Evolutionary conservation across 2,888 invertebrate genomes (phyloP), one percentile per base, ranked within the genome.

Genomic region (Gari tellinella): DNA sequence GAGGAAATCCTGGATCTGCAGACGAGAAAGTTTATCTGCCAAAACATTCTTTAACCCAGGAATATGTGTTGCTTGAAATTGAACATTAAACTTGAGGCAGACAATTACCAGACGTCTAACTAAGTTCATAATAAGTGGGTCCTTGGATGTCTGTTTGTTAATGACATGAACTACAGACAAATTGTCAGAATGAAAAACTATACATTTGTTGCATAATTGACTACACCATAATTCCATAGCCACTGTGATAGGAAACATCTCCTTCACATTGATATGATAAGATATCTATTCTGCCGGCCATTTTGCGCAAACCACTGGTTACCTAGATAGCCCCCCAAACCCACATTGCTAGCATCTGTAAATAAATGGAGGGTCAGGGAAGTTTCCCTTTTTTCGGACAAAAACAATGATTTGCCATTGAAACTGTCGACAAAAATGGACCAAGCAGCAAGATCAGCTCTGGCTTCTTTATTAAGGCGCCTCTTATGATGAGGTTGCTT

Each of bases 101-200:
- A 26, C 21, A 1, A 75, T 10, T 0, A 76, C 72, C 17, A 72
- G 43, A n/a, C 69, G 21, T 3, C 72, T 56, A 1, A 76, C 70
- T 17, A 75, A 31, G 10, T 4, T 3, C 72, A 80, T 75, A 5
- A 80, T 19, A 1, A 8, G 0, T 0, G 19, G 8, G 19, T 64
- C 64, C 52, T 67, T 66, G 15, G 52, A 64, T 10, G 69, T 56
- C 60, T 63, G 66, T 46, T 49, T 61, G 17, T 79, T 79, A 7
- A 79, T 58, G 21, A 79, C 68, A 19, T 75, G 43, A 7, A 75
- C 75, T 0, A 69, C 79, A 19, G 72, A 72, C 19, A n/a, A 25
- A 55, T 80, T 80, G 38, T 80, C 76, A 1, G 72, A 56, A 58
- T 73, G 76, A 8, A 76, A 31, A n/a, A 61, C 12, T 8, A 80